These are phyloP conservation scores for Prionailurus viverrinus DNA, from an alignment of 2,113 vertebrate genomes.

Conservation along the genomic window DNA sequence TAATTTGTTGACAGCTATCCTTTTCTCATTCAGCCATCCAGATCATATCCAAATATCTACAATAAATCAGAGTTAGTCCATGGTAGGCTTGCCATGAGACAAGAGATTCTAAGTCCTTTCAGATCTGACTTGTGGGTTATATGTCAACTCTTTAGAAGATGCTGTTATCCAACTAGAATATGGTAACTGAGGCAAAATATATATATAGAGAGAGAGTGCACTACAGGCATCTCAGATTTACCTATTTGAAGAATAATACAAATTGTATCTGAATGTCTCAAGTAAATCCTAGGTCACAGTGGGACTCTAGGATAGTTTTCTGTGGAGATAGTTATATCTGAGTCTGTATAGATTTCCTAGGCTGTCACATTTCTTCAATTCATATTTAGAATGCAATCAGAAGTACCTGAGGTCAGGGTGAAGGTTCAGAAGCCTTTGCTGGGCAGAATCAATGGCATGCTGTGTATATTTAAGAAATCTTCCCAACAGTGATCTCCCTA, in stretches of 20 bases:
- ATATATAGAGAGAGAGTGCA: not conserved
- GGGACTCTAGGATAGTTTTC: not conserved
- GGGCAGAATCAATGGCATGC: not conserved
- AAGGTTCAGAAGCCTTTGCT: not conserved
- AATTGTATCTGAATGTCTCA: not conserved
- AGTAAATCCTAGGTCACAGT: not conserved
- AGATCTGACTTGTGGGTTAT: constrained; percentile 6
- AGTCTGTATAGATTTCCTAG: not conserved
- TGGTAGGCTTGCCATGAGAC: not conserved
- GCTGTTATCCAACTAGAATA: not conserved
- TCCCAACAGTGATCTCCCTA: not conserved
- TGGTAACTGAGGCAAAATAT: not conserved
- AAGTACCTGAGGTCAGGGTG: not conserved
- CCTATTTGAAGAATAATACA: not conserved
- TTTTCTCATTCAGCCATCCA: not conserved
- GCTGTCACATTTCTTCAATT: not conserved
- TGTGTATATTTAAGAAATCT: not conserved
- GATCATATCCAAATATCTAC: not conserved
- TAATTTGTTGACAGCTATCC: not conserved
- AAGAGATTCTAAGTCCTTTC: not conserved
- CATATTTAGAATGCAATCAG: not conserved
- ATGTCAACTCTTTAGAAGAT: not conserved
- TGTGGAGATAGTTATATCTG: not conserved
- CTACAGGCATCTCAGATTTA: not conserved
- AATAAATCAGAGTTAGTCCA: not conserved